Conservation (phyloP, 2,113 vertebrate species). For the Leptobrachium leishanense region DNA sequence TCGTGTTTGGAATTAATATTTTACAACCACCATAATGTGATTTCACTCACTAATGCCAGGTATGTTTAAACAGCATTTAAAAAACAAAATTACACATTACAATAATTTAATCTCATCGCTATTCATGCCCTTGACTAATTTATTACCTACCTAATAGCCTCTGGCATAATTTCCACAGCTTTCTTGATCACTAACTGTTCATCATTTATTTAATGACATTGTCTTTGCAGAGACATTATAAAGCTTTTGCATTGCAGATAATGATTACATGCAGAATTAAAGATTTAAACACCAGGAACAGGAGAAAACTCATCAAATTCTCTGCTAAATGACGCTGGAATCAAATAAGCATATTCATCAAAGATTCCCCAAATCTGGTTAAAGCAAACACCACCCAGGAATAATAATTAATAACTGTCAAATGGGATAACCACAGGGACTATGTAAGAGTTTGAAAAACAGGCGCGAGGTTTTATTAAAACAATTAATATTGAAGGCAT, state of each 20-base stretch:
- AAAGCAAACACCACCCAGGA: background rate
- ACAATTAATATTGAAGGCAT: constrained; percentile 19
- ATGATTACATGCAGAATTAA: constrained; percentile 3
- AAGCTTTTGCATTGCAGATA: constrained; percentile 40
- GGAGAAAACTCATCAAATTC: constrained; percentile 8
- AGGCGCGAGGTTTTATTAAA: background rate
- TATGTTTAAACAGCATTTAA: constrained; percentile 40
- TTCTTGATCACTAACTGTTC: constrained; percentile 44
- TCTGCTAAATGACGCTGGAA: too few relatives aligned
- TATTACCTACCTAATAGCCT: background rate
- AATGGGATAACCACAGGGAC: background rate
- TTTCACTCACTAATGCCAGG: background rate
- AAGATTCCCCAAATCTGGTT: background rate
- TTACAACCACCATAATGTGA: too few relatives aligned
- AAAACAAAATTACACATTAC: constrained; percentile 34
- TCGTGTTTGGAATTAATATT: too few relatives aligned
- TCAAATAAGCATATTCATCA: background rate
- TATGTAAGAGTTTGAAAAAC: background rate
- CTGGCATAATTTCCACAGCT: constrained; percentile 44
- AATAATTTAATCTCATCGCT: constrained; percentile 23
- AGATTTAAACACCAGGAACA: background rate
- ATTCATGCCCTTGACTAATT: constrained; percentile 48
- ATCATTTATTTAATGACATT: constrained; percentile 50
- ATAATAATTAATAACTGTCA: constrained; percentile 7
- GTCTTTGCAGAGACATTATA: constrained; percentile 39